Conservation (phyloP, 1,140 invertebrate species). For the Andricus grossulariae region DNA sequence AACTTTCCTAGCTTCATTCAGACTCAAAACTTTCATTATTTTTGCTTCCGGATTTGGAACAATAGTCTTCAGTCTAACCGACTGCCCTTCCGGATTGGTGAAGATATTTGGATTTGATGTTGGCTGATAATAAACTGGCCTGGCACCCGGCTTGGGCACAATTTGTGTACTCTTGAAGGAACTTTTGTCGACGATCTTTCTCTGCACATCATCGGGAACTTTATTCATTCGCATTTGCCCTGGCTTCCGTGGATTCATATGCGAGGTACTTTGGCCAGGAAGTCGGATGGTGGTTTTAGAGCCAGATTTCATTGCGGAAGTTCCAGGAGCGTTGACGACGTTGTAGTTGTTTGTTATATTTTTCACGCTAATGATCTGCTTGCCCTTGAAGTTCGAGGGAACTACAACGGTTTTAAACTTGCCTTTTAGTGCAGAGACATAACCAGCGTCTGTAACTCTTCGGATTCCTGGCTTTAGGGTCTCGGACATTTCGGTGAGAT, state of each 20-base stretch:
- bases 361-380: constrained; percentile 46
- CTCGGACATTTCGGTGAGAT: constrained; percentile 12
- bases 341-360: constrained; percentile 54
- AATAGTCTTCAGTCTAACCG: background rate
- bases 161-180: background rate
- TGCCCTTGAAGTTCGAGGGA: constrained; percentile 29
- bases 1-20: background rate
- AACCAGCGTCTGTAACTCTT: constrained; percentile 1
- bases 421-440: constrained; percentile 32
- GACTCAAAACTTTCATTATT: background rate
- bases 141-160: background rate
- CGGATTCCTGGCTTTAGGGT: background rate
- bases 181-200: too few species aligned
- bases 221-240: background rate
- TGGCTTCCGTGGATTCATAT: constrained; percentile 3
- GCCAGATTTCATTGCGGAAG: background rate
- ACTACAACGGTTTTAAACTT: constrained; percentile 37
- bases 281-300: constrained; percentile 23
- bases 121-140: constrained; percentile 5
- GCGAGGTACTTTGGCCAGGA: constrained; percentile 25
- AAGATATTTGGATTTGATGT: background rate
- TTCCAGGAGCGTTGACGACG: constrained; percentile 31
- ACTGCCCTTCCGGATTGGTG: background rate
- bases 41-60: constrained; percentile 6
- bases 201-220: too few species aligned